Evolutionary conservation across 2,797 vertebrate genomes (phyloP), one percentile per base, ranked within the genome.

Genomic region (Capromys pilorides): DNA sequence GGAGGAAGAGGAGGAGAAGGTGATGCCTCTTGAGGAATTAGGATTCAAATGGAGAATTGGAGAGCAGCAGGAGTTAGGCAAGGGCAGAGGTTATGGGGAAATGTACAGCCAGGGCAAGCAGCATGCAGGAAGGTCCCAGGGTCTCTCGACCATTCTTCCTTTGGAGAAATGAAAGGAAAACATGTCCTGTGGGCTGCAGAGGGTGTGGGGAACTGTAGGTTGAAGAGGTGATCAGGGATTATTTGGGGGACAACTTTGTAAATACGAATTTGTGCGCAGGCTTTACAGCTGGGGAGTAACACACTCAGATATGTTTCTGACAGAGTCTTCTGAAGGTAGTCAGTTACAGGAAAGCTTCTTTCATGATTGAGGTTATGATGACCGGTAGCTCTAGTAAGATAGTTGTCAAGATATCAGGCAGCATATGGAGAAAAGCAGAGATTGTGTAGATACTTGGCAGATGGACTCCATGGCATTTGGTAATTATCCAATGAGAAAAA

Each of bases 401-500:
- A 73, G 33, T n/a, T 78, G 28, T 51, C 45, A 33, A 51, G 45
- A 78, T 45, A 51, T 78, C 16, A 11, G 33, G 2, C 45, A 73
- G 7, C 39, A 87, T 51, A 62, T n/a, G n/a, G 45, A 73, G 33
- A 61, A 82, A 86, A 41, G 31, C 39, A 54, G 2, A 78, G 2
- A 39, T 64, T 88, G 22, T 69, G 26, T 33, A 87, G 41, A 59
- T 91, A 36, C 84, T 93, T 73, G 69, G 51, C 67, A 67, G 54
- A 81, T 10, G 41, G 26, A 61, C 26, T 54, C 36, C 33, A 24
- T 21, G 80, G 16, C 22, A 71, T 5, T 69, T 79, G 24, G 45
- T 61, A 79, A 73, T 85, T 86, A 67, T 24, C n/a, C 39, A 90
- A 57, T 77, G 36, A 62, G 21, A 73, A 59, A 61, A n/a, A 66